Conservation (phyloP, 2,888 invertebrate species). For the Labia minor region DNA sequence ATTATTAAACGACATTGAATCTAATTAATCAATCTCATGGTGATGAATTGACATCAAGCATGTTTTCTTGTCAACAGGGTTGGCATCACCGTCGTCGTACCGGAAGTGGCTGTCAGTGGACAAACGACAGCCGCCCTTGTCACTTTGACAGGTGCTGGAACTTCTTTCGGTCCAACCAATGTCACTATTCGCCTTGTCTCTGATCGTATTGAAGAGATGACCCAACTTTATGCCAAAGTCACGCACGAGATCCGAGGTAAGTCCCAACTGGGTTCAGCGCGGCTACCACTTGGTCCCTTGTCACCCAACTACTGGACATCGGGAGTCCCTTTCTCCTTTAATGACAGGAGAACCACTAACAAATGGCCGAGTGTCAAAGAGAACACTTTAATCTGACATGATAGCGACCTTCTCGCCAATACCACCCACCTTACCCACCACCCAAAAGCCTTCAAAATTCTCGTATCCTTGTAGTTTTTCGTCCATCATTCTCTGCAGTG, state of each 20-base stretch:
- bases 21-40: too few relatives aligned
- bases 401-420: too few relatives aligned
- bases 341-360: too few relatives aligned
- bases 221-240: constrained; percentile 28
- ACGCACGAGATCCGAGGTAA: constrained; percentile 28
- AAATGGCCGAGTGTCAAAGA: too few relatives aligned
- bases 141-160: constrained; percentile 43
- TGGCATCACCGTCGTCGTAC: constrained; percentile 54
- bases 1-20: too few relatives aligned
- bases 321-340: not conserved
- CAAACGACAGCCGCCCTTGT: constrained; percentile 54
- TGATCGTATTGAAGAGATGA: constrained; percentile 23
- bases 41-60: too few relatives aligned
- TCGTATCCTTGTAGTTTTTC: too few relatives aligned
- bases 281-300: too few relatives aligned
- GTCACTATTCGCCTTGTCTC: constrained; percentile 45
- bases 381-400: too few relatives aligned
- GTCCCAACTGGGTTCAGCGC: constrained; percentile 14
- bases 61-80: not conserved
- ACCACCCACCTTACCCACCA: too few relatives aligned
- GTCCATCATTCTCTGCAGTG: too few relatives aligned
- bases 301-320: not conserved
- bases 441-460: too few relatives aligned
- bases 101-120: constrained; percentile 54
- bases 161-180: constrained; percentile 33